Percentiles rank a stretch among this genome's conserved stretches.
phyloP scores from a whole-genome alignment of 2,113 vertebrate genomes.

The Pachyramphus minor region DNA sequence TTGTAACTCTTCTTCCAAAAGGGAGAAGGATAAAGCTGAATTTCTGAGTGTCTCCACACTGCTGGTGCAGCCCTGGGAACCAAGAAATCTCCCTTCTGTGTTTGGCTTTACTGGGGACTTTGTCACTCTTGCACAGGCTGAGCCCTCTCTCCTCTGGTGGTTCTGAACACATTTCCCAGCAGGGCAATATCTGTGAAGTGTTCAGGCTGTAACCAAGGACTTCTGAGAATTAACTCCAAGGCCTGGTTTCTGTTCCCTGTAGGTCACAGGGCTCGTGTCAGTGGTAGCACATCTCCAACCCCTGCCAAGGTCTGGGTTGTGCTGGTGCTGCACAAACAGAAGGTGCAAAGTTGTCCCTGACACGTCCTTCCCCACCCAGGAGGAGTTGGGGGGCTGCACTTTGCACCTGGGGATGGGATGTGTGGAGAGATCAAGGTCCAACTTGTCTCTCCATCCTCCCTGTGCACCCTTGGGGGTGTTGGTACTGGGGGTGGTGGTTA shows the following conservation, averaged over 20 bases:
- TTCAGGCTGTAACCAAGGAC: not conserved
- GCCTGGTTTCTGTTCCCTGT: not conserved
- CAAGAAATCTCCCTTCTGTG: not conserved
- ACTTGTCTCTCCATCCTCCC: not conserved
- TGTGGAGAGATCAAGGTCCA: not conserved
- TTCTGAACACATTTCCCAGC: not conserved
- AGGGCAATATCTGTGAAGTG: not conserved
- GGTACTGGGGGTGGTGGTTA: not conserved
- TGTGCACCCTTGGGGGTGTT: not conserved
- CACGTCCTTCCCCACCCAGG: accelerated
- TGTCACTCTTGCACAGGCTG: not conserved
- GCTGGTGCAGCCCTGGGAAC: not conserved
- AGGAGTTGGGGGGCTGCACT: not conserved
- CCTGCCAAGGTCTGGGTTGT: not conserved
- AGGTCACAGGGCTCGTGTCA: not conserved
- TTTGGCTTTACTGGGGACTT: not conserved
- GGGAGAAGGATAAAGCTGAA: not conserved
- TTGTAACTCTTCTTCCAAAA: not conserved
- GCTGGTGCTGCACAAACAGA: not conserved
- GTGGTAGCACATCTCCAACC: not conserved
- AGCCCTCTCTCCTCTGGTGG: not conserved
- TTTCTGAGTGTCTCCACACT: not conserved
- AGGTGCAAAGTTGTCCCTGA: not conserved
- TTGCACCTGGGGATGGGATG: not conserved
- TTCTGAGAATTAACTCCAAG: not conserved